A percentile compares a stretch with the other conserved stretches of the same genome.
Evolutionary conservation across 2,113 vertebrate species (phyloP).

Genomic region (Gadus macrocephalus): DNA sequence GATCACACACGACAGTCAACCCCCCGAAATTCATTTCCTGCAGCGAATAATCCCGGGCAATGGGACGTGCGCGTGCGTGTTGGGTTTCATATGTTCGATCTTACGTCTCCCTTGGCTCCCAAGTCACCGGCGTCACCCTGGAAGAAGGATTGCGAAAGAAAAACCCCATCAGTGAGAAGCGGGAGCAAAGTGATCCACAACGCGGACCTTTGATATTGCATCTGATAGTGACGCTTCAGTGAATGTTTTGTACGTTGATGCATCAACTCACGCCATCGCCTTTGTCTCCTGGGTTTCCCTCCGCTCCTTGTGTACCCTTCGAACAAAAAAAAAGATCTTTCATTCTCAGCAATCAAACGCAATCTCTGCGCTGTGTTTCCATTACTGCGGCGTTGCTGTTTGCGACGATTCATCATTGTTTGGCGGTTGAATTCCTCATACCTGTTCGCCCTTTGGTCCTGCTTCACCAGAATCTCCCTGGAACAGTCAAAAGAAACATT

Average conservation of each 20-base stretch:
- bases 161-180: too few species aligned
- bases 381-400: too few species aligned
- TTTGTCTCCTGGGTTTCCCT: conserved; percentile 87
- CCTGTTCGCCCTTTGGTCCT: conserved; percentile 91
- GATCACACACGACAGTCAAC: conserved; percentile 9
- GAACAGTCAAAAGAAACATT: conserved; percentile 19
- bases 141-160: neutral
- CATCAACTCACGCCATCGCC: conserved; percentile 82
- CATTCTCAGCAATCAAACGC: too few species aligned
- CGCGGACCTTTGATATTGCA: neutral
- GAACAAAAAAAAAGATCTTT: conserved; percentile 6
- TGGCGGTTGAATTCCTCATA: conserved; percentile 38
- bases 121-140: conserved; percentile 88
- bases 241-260: neutral
- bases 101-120: conserved; percentile 90
- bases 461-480: conserved; percentile 84
- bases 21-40: neutral
- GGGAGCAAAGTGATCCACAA: too few species aligned
- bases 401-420: neutral
- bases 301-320: conserved; percentile 87
- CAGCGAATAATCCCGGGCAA: too few species aligned
- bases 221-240: neutral
- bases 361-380: too few species aligned
- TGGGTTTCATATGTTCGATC: conserved; percentile 50
- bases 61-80: too few species aligned